Conservation (phyloP, 2,797 vertebrate species). For the Todus mexicanus region DNA sequence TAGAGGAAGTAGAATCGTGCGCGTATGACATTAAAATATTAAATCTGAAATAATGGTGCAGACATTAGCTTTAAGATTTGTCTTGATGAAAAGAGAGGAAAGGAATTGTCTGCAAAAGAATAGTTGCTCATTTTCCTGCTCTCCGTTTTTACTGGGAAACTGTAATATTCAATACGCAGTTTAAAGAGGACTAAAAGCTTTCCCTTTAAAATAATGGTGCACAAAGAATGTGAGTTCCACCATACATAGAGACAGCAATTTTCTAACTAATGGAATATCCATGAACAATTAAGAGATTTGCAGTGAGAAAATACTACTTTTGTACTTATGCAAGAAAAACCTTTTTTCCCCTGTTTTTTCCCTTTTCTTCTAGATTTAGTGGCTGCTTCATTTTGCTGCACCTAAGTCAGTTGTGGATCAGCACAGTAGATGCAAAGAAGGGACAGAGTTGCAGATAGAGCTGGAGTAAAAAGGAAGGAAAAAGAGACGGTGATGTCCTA, state of each 20-base stretch:
- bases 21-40: not conserved
- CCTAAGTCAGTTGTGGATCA: not conserved
- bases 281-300: not conserved
- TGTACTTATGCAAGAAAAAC: not conserved
- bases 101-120: not conserved
- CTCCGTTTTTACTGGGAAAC: not conserved
- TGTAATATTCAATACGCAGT: not conserved
- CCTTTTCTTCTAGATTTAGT: not conserved
- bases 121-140: not conserved
- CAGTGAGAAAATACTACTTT: not conserved
- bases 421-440: not conserved
- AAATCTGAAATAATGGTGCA: not conserved
- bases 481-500: conserved; percentile 4
- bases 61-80: not conserved
- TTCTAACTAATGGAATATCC: not conserved
- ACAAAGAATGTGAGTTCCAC: not conserved
- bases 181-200: not conserved
- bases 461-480: not conserved
- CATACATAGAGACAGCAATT: not conserved
- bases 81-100: not conserved
- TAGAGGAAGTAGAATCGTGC: not conserved
- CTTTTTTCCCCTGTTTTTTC: rapidly evolving
- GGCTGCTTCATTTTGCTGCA: not conserved
- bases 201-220: not conserved
- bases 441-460: not conserved